These are phyloP conservation scores for Ctenomys sociabilis DNA, from an alignment of 2,113 vertebrate genomes.

Conservation along the genomic window DNA sequence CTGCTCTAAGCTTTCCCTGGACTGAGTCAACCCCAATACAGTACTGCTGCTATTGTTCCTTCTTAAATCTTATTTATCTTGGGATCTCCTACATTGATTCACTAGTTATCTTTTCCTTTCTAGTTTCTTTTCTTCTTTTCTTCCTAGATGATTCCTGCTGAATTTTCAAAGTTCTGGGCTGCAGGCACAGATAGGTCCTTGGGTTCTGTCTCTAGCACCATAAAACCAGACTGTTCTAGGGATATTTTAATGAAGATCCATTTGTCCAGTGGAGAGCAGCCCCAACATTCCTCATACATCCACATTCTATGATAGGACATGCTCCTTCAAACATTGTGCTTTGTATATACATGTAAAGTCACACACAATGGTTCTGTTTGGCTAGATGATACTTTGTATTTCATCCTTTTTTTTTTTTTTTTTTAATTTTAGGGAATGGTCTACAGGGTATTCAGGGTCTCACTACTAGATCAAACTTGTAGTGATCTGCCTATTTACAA, in stretches of 20 bases:
- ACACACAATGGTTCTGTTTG: background rate
- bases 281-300: background rate
- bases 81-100: background rate
- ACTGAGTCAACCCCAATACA: background rate
- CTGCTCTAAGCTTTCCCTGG: background rate
- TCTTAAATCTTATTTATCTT: background rate
- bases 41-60: background rate
- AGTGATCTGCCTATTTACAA: too few relatives aligned
- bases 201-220: background rate
- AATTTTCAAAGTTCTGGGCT: background rate
- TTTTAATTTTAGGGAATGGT: too few relatives aligned
- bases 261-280: background rate
- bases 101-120: background rate
- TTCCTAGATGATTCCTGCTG: background rate
- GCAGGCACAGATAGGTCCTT: background rate
- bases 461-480: too few relatives aligned
- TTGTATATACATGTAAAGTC: background rate
- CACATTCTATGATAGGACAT: background rate
- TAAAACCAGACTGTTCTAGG: background rate
- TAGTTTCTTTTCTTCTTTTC: background rate
- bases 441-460: too few relatives aligned
- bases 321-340: background rate
- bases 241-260: background rate
- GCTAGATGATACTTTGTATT: slow-evolving; percentile 40
- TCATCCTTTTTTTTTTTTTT: background rate